phyloP scores from a whole-genome alignment of 2,888 invertebrate genomes.

The Coleophora deauratella region DNA sequence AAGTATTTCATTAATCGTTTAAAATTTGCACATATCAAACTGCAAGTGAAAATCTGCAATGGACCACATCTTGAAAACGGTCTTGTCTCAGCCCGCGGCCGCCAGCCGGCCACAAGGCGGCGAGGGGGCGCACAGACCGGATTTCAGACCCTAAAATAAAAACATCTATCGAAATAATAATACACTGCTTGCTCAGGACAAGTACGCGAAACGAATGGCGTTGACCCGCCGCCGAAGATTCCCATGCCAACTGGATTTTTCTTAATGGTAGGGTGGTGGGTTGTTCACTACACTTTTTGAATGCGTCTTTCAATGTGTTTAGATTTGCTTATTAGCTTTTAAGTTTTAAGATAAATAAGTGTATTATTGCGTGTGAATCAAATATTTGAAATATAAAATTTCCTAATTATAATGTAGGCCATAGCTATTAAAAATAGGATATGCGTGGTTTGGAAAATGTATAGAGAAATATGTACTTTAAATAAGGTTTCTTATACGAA shows the following conservation, averaged over 20 bases:
- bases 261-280: constrained; percentile 47
- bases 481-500: too few relatives aligned
- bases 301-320: constrained; percentile 61
- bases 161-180: constrained; percentile 73
- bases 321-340: constrained; percentile 57
- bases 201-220: constrained; percentile 70
- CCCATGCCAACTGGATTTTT: constrained; percentile 69
- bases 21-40: too few relatives aligned
- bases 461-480: too few relatives aligned
- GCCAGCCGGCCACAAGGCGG: constrained; percentile 46
- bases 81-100: constrained; percentile 24
- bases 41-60: too few relatives aligned
- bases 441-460: too few relatives aligned
- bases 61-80: too few relatives aligned
- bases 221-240: constrained; percentile 71
- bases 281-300: constrained; percentile 40
- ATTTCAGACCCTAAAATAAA: constrained; percentile 71
- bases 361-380: too few relatives aligned
- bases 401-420: too few relatives aligned
- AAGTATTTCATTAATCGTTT: too few relatives aligned
- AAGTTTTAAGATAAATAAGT: constrained; percentile 21
- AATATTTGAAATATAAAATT: too few relatives aligned
- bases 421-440: too few relatives aligned
- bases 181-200: constrained; percentile 64
- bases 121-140: constrained; percentile 70